These are phyloP conservation scores for Cerceris rybyensis DNA, from an alignment of 2,888 invertebrate species.

Conservation along the genomic window DNA sequence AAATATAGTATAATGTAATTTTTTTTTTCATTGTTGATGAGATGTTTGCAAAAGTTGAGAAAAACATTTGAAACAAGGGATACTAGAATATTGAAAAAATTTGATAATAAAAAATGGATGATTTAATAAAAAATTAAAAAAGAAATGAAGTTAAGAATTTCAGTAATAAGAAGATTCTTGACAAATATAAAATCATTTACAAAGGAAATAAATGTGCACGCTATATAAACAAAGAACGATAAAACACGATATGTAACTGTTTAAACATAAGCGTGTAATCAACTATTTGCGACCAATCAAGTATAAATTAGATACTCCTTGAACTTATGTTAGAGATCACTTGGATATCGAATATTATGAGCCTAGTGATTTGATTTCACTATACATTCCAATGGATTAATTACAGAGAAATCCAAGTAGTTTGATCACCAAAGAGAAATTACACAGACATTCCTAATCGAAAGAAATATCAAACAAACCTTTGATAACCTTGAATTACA, in stretches of 20 bases:
- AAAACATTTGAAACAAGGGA: not conserved
- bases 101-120: too few species aligned
- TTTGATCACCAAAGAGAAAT: too few species aligned
- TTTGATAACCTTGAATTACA: too few species aligned
- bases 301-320: not conserved
- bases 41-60: too few species aligned
- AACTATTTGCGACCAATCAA: not conserved
- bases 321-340: not conserved
- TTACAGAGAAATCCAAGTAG: not conserved
- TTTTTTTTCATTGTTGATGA: too few species aligned
- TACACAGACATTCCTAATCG: too few species aligned
- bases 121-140: too few species aligned
- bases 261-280: not conserved
- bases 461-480: too few species aligned
- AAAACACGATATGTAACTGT: not conserved
- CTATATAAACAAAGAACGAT: not conserved
- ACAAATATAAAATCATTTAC: too few species aligned
- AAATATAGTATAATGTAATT: too few species aligned
- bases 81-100: not conserved
- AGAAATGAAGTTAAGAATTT: too few species aligned
- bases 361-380: not conserved
- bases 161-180: too few species aligned
- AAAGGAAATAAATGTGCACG: not conserved
- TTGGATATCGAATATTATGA: not conserved
- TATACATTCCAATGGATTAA: not conserved